These are phyloP conservation scores for Pissodes strobi DNA, from an alignment of 1,140 invertebrate species.

Conservation along the genomic window DNA sequence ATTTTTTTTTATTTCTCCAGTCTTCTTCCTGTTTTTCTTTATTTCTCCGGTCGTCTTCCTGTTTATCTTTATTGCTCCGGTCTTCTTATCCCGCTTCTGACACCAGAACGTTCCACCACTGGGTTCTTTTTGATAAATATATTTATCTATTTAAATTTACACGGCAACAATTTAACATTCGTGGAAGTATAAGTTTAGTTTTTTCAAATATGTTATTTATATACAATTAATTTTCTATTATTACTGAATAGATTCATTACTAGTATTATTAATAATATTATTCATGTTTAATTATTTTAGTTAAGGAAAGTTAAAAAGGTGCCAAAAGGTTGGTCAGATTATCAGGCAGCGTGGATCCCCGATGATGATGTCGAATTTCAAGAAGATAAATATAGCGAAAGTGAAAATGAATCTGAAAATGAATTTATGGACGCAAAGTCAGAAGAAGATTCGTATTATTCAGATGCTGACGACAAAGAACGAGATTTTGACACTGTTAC, in stretches of 20 bases:
- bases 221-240: too few relatives aligned
- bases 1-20: too few relatives aligned
- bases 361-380: slow-evolving; percentile 58
- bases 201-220: too few relatives aligned
- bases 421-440: slow-evolving; percentile 62
- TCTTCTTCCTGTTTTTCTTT: too few relatives aligned
- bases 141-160: too few relatives aligned
- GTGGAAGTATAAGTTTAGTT: too few relatives aligned
- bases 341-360: slow-evolving; percentile 96
- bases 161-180: too few relatives aligned
- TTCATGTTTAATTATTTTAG: not conserved
- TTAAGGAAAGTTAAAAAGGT: slow-evolving; percentile 68
- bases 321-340: slow-evolving; percentile 93
- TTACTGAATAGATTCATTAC: not conserved
- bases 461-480: slow-evolving; percentile 62
- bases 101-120: too few relatives aligned
- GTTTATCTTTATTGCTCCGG: too few relatives aligned
- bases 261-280: not conserved
- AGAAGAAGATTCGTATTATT: slow-evolving; percentile 60
- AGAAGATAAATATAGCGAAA: slow-evolving; percentile 54
- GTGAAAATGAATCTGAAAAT: slow-evolving; percentile 54
- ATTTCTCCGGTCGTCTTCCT: too few relatives aligned
- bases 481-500: slow-evolving; percentile 71
- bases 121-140: too few relatives aligned
- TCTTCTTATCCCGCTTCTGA: too few relatives aligned